Percentiles rank a stretch among this genome's conserved stretches.
Conservation (phyloP, 2,888 invertebrate genomes). For the Gymnoscelis rufifasciata region DNA sequence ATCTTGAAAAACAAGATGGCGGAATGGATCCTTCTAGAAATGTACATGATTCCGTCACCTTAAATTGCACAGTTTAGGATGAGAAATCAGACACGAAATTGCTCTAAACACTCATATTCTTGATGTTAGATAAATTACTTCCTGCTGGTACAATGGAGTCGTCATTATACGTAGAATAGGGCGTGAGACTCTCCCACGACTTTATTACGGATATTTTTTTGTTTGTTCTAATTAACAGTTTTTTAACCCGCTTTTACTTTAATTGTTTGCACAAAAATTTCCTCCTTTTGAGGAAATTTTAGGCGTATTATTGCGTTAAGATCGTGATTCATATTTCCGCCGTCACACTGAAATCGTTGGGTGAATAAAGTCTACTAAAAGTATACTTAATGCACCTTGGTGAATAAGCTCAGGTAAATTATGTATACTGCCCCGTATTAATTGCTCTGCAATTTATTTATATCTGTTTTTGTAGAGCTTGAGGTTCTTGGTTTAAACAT, state of each 20-base stretch:
- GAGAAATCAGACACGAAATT: slow-evolving; percentile 76
- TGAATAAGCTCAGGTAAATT: too few species aligned
- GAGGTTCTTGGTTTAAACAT: too few species aligned
- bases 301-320: neutral
- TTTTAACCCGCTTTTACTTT: slow-evolving; percentile 74
- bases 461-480: too few species aligned
- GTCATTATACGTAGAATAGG: slow-evolving; percentile 73
- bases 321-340: too few species aligned
- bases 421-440: too few species aligned
- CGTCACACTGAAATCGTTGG: too few species aligned
- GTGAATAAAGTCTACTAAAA: too few species aligned
- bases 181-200: slow-evolving; percentile 76
- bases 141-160: slow-evolving; percentile 75
- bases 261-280: slow-evolving; percentile 50
- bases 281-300: slow-evolving; percentile 30
- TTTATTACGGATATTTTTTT: slow-evolving; percentile 77
- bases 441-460: too few species aligned
- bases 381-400: too few species aligned
- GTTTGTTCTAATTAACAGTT: slow-evolving; percentile 77
- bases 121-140: slow-evolving; percentile 79
- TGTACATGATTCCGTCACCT: slow-evolving; percentile 49
- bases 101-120: slow-evolving; percentile 77
- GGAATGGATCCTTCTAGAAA: slow-evolving; percentile 24
- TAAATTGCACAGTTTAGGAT: slow-evolving; percentile 73
- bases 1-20: slow-evolving; percentile 2